Percentiles rank a stretch among this genome's conserved stretches.
Conservation (phyloP, 2,797 vertebrate species). For the Chiroxiphia lanceolata region DNA sequence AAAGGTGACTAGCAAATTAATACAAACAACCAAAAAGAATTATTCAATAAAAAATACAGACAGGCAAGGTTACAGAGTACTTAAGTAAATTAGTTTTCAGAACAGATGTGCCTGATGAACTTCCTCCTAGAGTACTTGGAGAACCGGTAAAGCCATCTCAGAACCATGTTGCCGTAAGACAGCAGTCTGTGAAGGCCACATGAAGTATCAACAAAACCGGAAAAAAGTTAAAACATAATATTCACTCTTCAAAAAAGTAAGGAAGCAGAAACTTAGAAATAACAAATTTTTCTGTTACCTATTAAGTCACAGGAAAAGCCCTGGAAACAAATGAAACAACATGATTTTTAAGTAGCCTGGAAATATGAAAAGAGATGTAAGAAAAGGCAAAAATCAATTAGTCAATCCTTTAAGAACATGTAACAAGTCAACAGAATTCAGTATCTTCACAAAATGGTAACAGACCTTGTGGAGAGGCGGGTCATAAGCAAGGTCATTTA, state of each 20-base stretch:
- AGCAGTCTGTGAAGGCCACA: not conserved
- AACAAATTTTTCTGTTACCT: not conserved
- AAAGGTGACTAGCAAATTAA: conserved; percentile 9
- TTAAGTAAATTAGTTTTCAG: conserved; percentile 49
- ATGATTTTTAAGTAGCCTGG: not conserved
- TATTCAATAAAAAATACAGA: not conserved
- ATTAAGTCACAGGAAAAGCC: not conserved
- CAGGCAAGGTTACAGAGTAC: conserved; percentile 5
- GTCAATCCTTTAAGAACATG: not conserved
- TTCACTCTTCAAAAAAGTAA: not conserved
- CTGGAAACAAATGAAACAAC: not conserved
- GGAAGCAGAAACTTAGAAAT: not conserved
- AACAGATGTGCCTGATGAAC: not conserved
- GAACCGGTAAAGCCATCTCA: not conserved
- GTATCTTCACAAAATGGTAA: not conserved
- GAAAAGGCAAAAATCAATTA: not conserved
- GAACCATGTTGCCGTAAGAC: not conserved
- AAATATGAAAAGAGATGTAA: not conserved
- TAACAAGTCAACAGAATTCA: not conserved
- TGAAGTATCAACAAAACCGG: not conserved
- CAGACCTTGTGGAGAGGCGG: not conserved
- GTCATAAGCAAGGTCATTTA: not conserved
- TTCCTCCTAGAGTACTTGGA: not conserved
- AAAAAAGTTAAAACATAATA: not conserved
- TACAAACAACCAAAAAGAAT: not conserved